Evolutionary conservation across 2,797 vertebrate species (phyloP).

Genomic region (Hyperoplus immaculatus): DNA sequence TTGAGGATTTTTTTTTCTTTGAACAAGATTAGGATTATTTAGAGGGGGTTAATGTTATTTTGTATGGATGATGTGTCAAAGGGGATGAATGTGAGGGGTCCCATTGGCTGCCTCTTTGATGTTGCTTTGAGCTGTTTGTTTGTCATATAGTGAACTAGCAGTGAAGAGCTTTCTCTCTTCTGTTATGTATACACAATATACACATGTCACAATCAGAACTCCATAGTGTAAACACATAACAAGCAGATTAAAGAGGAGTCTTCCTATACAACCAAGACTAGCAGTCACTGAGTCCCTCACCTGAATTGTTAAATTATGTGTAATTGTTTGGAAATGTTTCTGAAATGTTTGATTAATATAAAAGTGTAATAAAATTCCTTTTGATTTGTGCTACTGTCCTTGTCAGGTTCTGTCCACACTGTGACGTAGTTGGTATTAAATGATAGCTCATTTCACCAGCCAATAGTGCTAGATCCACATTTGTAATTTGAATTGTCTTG

Average conservation of each 20-base stretch:
- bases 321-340: not conserved
- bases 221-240: not conserved
- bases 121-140: constrained; percentile 56
- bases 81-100: constrained; percentile 41
- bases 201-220: not conserved
- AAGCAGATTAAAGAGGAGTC: too few species aligned
- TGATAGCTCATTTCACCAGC: too few species aligned
- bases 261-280: not conserved
- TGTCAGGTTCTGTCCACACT: too few species aligned
- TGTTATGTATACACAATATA: not conserved
- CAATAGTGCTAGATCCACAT: too few species aligned
- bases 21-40: constrained; percentile 83
- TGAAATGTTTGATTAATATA: not conserved
- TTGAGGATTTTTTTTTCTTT: constrained; percentile 74
- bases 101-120: constrained; percentile 58
- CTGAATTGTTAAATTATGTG: not conserved
- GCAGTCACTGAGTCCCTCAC: not conserved
- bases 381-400: too few species aligned
- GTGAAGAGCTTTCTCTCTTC: constrained; percentile 9
- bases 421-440: too few species aligned
- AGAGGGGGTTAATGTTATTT: constrained; percentile 77
- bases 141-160: constrained; percentile 21
- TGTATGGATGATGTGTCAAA: constrained; percentile 70
- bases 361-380: too few species aligned
- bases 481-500: too few species aligned